Percentiles rank a stretch among this genome's conserved stretches.
phyloP scores from a whole-genome alignment of 2,797 vertebrate genomes.

The Acanthis flammea region DNA sequence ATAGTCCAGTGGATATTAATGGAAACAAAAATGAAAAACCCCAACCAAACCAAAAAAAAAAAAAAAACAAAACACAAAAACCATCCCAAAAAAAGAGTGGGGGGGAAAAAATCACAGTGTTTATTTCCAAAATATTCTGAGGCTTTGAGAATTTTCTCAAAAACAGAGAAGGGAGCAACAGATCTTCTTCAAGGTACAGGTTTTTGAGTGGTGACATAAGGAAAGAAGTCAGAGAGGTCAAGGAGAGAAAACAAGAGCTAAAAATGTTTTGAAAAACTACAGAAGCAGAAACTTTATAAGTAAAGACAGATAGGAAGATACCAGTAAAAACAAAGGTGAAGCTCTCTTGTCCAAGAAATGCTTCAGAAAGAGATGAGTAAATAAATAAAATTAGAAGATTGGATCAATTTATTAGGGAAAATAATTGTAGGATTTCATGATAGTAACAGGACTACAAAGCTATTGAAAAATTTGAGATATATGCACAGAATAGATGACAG shows the following conservation, averaged over 20 bases:
- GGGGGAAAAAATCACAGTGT: accelerated
- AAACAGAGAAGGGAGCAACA: background rate
- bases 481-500: background rate
- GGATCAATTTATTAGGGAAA: background rate
- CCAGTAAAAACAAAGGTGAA: background rate
- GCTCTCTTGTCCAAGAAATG: background rate
- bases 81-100: background rate
- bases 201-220: background rate
- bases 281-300: background rate
- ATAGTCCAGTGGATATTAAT: background rate
- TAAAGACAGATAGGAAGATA: background rate
- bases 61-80: background rate
- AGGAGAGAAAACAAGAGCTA: background rate
- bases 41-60: background rate
- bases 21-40: background rate
- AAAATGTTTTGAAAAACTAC: background rate
- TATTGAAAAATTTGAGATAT: background rate
- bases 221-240: background rate
- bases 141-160: background rate
- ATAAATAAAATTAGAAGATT: background rate
- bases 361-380: background rate
- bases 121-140: background rate
- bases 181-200: background rate
- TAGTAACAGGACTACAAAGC: background rate
- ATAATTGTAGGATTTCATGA: background rate